A percentile compares a stretch with the other conserved stretches of the same genome.
phyloP scores from a whole-genome alignment of 2,888 invertebrate species.

The Archips xylosteana region DNA sequence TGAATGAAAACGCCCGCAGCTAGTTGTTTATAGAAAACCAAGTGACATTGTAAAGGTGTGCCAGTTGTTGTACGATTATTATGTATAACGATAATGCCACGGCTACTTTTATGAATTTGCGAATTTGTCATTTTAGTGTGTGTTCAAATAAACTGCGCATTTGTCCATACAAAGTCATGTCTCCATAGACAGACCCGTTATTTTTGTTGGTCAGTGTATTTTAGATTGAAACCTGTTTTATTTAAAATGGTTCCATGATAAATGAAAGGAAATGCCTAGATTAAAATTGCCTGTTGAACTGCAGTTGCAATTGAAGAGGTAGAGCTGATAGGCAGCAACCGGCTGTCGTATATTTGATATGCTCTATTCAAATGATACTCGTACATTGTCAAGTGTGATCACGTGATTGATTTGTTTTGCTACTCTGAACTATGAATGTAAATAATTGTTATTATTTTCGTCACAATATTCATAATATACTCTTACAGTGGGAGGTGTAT shows the following conservation, averaged over 20 bases:
- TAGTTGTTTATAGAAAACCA: slow-evolving; percentile 30
- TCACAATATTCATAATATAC: slow-evolving; percentile 1
- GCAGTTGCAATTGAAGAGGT: slow-evolving; percentile 70
- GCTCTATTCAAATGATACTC: slow-evolving; percentile 61
- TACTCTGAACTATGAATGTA: slow-evolving; percentile 42
- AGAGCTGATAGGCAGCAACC: slow-evolving; percentile 62
- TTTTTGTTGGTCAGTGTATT: background rate
- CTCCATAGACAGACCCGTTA: background rate
- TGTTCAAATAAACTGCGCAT: too few relatives aligned
- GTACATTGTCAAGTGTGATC: slow-evolving; percentile 57
- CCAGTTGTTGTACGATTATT: background rate
- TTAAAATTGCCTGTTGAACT: slow-evolving; percentile 67
- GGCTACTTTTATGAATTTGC: background rate
- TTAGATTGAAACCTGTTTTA: background rate
- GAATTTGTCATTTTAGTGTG: background rate
- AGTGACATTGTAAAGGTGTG: slow-evolving; percentile 24
- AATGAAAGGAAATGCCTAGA: slow-evolving; percentile 68
- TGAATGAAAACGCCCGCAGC: slow-evolving; percentile 47
- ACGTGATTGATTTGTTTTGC: slow-evolving; percentile 62
- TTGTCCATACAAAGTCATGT: too few relatives aligned
- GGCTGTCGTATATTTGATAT: slow-evolving; percentile 55
- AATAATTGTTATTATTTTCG: slow-evolving; percentile 26
- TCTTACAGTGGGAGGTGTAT: slow-evolving; percentile 20
- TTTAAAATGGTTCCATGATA: slow-evolving; percentile 48
- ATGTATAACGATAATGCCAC: background rate